Evolutionary conservation across 2,888 invertebrate genomes (phyloP), one percentile per base, ranked within the genome.

Genomic region (Archips crataeganus): DNA sequence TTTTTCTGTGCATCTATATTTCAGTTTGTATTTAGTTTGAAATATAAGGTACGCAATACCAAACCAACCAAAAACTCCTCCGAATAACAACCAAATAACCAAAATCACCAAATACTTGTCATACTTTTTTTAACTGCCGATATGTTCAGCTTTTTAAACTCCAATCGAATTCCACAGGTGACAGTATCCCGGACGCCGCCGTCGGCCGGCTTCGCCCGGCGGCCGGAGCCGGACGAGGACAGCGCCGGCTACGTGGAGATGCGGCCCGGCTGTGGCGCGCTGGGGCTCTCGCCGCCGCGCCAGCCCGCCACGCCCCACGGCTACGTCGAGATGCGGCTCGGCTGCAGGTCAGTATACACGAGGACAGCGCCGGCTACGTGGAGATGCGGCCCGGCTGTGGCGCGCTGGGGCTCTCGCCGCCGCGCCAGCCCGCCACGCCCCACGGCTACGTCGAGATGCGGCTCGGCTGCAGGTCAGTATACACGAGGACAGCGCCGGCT

Each of bases 261-360:
- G 96, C 92, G 92, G 79, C 94, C 83, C 84, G 93, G 86, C 64
- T 86, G 71, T 93, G 93, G 86, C 64, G 86, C 72, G 93, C 91
- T 51, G 87, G 87, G 75, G 34, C 62, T 36, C 1, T 47, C 75
- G 23, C 67, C 68, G 42, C 71, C 68, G 42, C 71, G 59, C 13
- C 78, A 71, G 71, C 61, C 79, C 70, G 61, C 87, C 63, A 89
- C 94, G 0, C 92, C 93, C 2, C 96, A 96, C 61, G 96, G 96
- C 45, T 96, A 96, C 83, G 96, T 96, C 51, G 96, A 96, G 82
- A 96, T 96, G 96, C 94, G 94, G 59, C 96, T 91, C 88, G 85
- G 81, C 87, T 84, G 70, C 86, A 82, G 73, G 63, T 76, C 67
- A 9, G 51, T 71, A 23, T 1, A 23, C 42, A 42, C 42, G 8